Conservation (phyloP, 2,113 vertebrate species). For the Hemiscyllium ocellatum region DNA sequence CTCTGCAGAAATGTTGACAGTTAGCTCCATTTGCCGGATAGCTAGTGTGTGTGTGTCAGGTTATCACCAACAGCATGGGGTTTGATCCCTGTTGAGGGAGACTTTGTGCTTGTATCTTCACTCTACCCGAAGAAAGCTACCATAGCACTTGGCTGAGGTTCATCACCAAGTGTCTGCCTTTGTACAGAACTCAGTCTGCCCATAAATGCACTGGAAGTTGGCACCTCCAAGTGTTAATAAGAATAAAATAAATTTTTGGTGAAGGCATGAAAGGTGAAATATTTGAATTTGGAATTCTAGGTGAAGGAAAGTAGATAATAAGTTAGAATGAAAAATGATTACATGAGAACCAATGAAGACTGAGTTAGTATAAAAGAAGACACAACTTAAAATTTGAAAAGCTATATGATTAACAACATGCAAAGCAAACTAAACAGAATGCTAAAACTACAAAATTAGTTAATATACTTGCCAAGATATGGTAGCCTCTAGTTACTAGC, state of each 20-base stretch:
- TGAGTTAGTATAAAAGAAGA: not conserved
- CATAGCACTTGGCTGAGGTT: too few species aligned
- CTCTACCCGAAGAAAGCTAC: too few species aligned
- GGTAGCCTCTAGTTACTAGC: too few species aligned
- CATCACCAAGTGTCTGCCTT: too few species aligned
- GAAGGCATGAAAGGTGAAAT: not conserved
- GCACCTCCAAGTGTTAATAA: not conserved
- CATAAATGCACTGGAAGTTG: too few species aligned
- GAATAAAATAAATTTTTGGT: not conserved
- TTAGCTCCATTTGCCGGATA: too few species aligned
- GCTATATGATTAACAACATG: not conserved
- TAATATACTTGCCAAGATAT: not conserved
- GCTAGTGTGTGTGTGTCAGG: not conserved
- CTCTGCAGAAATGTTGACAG: not conserved
- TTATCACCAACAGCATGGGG: not conserved
- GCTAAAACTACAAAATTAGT: not conserved
- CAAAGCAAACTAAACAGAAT: not conserved
- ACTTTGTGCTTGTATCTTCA: too few species aligned
- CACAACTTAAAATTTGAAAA: not conserved
- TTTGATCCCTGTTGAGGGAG: not conserved
- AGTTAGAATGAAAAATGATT: not conserved
- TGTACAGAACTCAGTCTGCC: too few species aligned
- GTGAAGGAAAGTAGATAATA: not conserved
- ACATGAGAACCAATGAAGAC: not conserved
- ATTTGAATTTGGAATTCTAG: not conserved